A percentile compares a stretch with the other conserved stretches of the same genome.
Conservation (phyloP, 2,797 vertebrate species). For the Muscicapa comitata region DNA sequence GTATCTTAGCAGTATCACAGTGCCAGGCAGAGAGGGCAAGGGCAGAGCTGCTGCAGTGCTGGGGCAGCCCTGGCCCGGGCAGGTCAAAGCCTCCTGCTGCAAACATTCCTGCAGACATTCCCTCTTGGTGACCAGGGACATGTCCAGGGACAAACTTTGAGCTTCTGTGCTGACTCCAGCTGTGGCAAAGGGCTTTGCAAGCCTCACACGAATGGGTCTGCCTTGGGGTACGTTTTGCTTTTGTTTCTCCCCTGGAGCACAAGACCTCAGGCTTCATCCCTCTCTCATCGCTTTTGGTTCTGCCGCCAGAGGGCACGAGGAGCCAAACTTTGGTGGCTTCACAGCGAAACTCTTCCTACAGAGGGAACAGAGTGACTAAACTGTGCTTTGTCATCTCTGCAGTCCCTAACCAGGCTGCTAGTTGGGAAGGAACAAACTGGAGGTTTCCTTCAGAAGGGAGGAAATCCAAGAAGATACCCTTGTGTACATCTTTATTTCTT, state of each 20-base stretch:
- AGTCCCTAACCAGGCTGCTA: background rate
- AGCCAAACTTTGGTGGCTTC: background rate
- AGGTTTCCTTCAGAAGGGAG: background rate
- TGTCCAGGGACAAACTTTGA: background rate
- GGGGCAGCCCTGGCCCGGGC: background rate
- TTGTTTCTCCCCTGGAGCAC: background rate
- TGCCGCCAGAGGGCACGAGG: background rate
- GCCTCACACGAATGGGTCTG: background rate
- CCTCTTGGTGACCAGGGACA: background rate
- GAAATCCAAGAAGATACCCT: background rate
- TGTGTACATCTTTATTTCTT: background rate
- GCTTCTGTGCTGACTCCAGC: too few relatives aligned
- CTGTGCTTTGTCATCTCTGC: background rate
- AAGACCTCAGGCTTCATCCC: background rate
- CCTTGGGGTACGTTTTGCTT: rapidly evolving
- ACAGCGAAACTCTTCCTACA: rapidly evolving
- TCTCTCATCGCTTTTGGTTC: background rate
- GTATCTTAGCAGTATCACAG: background rate
- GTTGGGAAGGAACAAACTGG: background rate
- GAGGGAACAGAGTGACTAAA: background rate
- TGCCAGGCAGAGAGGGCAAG: background rate
- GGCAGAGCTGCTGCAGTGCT: background rate
- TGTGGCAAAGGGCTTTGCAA: background rate
- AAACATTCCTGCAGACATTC: too few relatives aligned
- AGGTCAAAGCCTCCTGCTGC: too few relatives aligned